Evolutionary conservation across 2,113 vertebrate species (phyloP).

Genomic region (Lynx canadensis): DNA sequence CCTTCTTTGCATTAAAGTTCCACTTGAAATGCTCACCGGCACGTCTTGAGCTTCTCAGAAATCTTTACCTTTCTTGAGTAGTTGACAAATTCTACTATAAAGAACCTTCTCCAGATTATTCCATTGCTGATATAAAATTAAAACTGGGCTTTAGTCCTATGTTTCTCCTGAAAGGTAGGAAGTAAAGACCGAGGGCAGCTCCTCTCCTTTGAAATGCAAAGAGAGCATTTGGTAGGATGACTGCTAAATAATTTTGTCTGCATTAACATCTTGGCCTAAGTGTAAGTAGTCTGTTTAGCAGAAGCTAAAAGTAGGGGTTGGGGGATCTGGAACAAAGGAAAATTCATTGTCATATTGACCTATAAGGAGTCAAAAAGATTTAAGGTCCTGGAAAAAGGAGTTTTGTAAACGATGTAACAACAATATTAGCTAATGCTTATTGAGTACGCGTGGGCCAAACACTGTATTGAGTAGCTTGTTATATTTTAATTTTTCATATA

Average conservation of each 20-base stretch:
- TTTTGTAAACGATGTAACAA: not conserved
- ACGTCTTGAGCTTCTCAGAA: not conserved
- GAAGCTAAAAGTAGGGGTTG: not conserved
- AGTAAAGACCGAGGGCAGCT: no score
- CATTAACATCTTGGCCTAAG: not conserved
- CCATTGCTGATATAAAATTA: not conserved
- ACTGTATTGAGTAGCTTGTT: not conserved
- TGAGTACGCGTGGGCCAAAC: not conserved
- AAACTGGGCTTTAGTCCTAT: not conserved
- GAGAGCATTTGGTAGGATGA: not conserved
- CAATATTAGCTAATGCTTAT: not conserved
- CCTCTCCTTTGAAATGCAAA: not conserved
- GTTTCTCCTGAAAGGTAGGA: not conserved
- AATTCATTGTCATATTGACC: not conserved
- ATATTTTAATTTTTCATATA: not conserved
- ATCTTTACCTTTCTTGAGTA: not conserved
- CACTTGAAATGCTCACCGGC: not conserved
- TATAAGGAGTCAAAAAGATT: not conserved
- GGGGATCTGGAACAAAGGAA: not conserved
- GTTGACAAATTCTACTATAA: not conserved
- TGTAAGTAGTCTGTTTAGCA: not conserved
- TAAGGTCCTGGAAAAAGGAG: not conserved
- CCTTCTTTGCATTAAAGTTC: not conserved
- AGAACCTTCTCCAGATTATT: not conserved
- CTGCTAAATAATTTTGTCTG: not conserved